These are phyloP conservation scores for Tenualosa ilisha DNA, from an alignment of 2,797 vertebrate genomes.

Conservation along the genomic window DNA sequence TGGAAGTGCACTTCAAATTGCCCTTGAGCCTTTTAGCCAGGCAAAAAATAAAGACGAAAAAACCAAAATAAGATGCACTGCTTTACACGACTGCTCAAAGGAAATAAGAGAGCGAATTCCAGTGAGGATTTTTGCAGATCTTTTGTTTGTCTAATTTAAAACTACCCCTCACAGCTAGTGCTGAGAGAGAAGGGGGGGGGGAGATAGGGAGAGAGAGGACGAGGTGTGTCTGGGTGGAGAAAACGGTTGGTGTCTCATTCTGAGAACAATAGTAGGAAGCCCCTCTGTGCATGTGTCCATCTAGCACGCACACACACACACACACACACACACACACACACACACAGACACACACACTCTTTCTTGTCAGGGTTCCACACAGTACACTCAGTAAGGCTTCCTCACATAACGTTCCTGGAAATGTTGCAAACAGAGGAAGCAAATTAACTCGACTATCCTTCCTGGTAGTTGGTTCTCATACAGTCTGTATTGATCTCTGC, in stretches of 20 bases:
- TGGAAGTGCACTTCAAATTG: neutral
- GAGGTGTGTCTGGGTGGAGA: conserved; percentile 17
- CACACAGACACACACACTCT: neutral
- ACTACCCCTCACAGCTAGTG: conserved; percentile 40
- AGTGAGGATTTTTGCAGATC: conserved; percentile 48
- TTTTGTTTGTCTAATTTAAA: conserved; percentile 52
- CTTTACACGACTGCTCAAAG: conserved; percentile 22
- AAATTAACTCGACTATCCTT: conserved; percentile 59
- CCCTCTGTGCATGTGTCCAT: conserved; percentile 30
- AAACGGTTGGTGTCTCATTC: conserved; percentile 28
- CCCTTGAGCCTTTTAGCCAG: neutral
- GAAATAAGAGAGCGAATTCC: conserved; percentile 42
- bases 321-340: neutral
- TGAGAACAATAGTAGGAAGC: conserved; percentile 61
- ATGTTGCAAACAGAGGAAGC: conserved; percentile 40
- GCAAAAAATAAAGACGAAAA: conserved; percentile 30
- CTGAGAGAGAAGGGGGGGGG: conserved; percentile 25
- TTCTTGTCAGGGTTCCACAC: neutral
- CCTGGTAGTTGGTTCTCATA: conserved; percentile 43
- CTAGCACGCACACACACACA: neutral
- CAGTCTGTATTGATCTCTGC: conserved; percentile 30
- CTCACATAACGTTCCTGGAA: conserved; percentile 26
- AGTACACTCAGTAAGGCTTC: conserved; percentile 28
- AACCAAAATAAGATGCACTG: conserved; percentile 26
- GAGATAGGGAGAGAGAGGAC: neutral